phyloP scores from a whole-genome alignment of 1,140 invertebrate genomes.

The Anoplophora glabripennis region DNA sequence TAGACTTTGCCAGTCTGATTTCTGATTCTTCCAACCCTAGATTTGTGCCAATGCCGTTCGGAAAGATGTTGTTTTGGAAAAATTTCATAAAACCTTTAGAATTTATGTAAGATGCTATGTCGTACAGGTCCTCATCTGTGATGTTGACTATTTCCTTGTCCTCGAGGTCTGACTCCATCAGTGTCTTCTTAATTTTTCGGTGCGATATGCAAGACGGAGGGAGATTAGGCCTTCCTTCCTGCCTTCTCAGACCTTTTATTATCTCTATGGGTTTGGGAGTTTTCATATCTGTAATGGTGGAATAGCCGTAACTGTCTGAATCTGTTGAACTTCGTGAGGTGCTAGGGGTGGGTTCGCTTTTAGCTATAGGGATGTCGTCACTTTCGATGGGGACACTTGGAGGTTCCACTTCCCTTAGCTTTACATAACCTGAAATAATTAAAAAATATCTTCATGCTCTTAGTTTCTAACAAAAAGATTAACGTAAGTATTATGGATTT shows the following conservation, averaged over 20 bases:
- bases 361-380: not conserved
- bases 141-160: constrained; percentile 25
- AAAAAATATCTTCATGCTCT: too few relatives aligned
- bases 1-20: constrained; percentile 24
- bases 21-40: constrained; percentile 27
- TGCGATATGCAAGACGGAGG: constrained; percentile 13
- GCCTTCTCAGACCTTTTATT: not conserved
- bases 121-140: constrained; percentile 27
- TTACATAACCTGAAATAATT: constrained; percentile 28
- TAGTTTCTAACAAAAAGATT: too few relatives aligned
- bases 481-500: too few relatives aligned
- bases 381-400: not conserved
- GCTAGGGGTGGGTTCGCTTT: not conserved
- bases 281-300: constrained; percentile 12
- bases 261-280: constrained; percentile 18
- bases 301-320: constrained; percentile 12
- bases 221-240: constrained; percentile 2
- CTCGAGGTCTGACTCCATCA: constrained; percentile 18
- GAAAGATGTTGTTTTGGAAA: constrained; percentile 32
- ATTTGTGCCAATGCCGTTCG: constrained; percentile 22
- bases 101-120: constrained; percentile 29
- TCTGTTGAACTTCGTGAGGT: constrained; percentile 1
- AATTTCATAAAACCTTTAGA: constrained; percentile 35
- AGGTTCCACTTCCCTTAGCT: constrained; percentile 16
- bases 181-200: constrained; percentile 22